Evolutionary conservation across 2,113 vertebrate genomes (phyloP).

Genomic region (Myiagra hebetior): DNA sequence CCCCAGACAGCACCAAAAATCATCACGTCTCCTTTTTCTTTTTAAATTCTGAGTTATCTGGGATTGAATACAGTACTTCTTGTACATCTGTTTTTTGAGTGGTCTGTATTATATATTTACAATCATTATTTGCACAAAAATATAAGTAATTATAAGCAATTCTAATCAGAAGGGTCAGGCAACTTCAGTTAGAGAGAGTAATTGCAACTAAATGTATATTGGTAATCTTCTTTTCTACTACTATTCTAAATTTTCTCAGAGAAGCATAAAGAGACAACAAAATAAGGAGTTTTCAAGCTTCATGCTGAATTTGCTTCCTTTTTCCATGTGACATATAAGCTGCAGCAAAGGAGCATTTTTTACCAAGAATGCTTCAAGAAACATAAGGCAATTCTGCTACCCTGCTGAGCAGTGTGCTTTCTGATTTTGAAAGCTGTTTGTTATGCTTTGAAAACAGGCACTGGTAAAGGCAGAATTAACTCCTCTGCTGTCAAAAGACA

Average conservation of each 20-base stretch:
- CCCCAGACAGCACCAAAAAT: neutral
- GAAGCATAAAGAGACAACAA: neutral
- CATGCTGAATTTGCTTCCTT: neutral
- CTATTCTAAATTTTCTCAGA: neutral
- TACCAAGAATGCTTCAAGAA: neutral
- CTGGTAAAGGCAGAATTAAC: neutral
- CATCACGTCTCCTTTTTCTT: neutral
- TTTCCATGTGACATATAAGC: neutral
- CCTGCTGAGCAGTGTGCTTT: neutral
- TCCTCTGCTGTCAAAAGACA: neutral
- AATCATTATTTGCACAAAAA: neutral
- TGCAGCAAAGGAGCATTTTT: neutral
- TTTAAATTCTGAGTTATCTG: neutral
- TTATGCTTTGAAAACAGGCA: neutral
- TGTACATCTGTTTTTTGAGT: neutral
- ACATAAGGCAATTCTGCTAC: neutral
- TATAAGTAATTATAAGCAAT: neutral
- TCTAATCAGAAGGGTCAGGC: neutral
- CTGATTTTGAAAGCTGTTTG: neutral
- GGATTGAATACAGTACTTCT: neutral
- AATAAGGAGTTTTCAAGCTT: neutral
- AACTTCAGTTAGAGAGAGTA: neutral
- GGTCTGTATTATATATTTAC: neutral
- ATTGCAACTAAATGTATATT: neutral
- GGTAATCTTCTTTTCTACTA: neutral